phyloP scores from a whole-genome alignment of 2,888 invertebrate species.

The Yponomeuta evonymella region DNA sequence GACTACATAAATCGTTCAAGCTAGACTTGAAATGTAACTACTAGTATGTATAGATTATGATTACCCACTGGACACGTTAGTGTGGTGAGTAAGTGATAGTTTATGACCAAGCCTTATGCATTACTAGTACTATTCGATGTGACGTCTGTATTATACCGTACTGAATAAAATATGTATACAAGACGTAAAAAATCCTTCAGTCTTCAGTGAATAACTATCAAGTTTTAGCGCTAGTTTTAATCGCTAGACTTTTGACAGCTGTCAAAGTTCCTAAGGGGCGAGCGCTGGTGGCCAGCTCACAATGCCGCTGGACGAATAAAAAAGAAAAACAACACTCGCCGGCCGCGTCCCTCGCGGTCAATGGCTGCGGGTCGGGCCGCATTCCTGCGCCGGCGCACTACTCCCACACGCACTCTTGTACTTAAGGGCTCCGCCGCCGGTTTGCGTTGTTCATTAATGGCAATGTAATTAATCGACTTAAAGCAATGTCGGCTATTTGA shows the following conservation, averaged over 20 bases:
- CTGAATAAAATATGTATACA: no score
- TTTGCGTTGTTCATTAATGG: not conserved
- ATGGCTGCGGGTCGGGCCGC: slow-evolving; percentile 72
- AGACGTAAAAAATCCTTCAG: no score
- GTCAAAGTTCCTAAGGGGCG: not conserved
- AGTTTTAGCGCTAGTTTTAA: not conserved
- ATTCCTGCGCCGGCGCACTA: slow-evolving; percentile 67
- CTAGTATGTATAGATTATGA: no score
- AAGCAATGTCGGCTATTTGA: not conserved
- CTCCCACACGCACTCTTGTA: slow-evolving; percentile 38
- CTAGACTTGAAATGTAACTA: not conserved
- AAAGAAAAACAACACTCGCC: slow-evolving; percentile 19
- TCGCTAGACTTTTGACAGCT: not conserved
- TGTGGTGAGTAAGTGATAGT: no score
- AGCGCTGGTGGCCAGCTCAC: not conserved
- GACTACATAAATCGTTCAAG: not conserved
- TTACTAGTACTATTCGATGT: no score
- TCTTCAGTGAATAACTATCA: not conserved
- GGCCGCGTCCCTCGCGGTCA: slow-evolving; percentile 67
- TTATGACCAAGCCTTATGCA: no score
- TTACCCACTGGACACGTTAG: no score
- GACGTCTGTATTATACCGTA: no score
- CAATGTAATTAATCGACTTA: not conserved
- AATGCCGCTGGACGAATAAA: not conserved
- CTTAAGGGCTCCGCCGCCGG: not conserved